A percentile compares a stretch with the other conserved stretches of the same genome.
Evolutionary conservation across 2,888 invertebrate genomes (phyloP).

Genomic region (Apotomis betuletana): DNA sequence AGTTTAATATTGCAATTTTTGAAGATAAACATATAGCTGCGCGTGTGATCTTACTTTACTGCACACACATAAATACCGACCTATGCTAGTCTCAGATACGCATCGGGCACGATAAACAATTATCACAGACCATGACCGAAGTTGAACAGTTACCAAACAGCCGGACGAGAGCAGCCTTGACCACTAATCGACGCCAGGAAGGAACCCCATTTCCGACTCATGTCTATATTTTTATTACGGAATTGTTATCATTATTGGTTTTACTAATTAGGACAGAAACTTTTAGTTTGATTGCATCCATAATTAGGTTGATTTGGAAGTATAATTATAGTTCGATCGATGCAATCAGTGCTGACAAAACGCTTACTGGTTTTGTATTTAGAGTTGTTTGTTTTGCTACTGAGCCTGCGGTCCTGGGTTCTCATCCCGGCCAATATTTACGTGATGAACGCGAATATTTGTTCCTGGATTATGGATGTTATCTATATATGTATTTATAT

Average conservation of each 20-base stretch:
- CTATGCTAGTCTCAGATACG: not conserved
- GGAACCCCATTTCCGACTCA: constrained; percentile 35
- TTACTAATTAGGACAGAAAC: constrained; percentile 21
- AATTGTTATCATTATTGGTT: constrained; percentile 21
- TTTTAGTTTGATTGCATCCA: constrained; percentile 15
- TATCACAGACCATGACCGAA: constrained; percentile 5
- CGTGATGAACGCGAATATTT: too few relatives aligned
- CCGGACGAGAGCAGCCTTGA: constrained; percentile 39
- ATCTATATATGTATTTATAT: too few relatives aligned
- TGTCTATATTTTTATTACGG: constrained; percentile 25
- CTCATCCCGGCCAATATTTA: too few relatives aligned
- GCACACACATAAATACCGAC: not conserved
- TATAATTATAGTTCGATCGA: constrained; percentile 2
- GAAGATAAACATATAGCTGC: too few relatives aligned
- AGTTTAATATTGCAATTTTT: too few relatives aligned
- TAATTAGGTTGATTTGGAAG: constrained; percentile 21
- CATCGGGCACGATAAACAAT: not conserved
- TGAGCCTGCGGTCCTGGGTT: too few relatives aligned
- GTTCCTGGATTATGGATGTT: too few relatives aligned
- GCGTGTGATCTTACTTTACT: too few relatives aligned
- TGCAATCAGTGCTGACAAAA: not conserved
- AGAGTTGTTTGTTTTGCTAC: too few relatives aligned
- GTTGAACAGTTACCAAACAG: constrained; percentile 30
- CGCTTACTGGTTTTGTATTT: constrained; percentile 7
- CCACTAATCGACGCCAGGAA: constrained; percentile 39